phyloP scores from a whole-genome alignment of 2,888 invertebrate species.

The Pristionchus japonicus region DNA sequence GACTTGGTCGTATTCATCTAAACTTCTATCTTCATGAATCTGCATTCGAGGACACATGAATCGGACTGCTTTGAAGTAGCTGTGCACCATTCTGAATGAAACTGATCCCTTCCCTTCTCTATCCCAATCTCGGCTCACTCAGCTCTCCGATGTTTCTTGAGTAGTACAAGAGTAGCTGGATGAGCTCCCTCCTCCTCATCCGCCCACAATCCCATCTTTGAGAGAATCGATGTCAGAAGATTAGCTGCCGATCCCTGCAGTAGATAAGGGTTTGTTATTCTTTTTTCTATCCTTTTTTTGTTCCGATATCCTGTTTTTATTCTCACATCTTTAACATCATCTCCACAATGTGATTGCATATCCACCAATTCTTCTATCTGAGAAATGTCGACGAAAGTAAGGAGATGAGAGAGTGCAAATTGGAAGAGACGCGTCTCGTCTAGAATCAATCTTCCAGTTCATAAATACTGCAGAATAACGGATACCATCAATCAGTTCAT shows the following conservation, averaged over 20 bases:
- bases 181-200: conserved; percentile 24
- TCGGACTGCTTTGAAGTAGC: conserved; percentile 28
- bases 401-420: conserved; percentile 18
- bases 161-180: not conserved
- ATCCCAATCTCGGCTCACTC: not conserved
- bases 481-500: conserved; percentile 16
- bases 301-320: too few species aligned
- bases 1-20: conserved; percentile 29
- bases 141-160: conserved; percentile 14
- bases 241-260: not conserved
- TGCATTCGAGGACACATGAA: conserved; percentile 19
- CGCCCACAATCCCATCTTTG: conserved; percentile 7
- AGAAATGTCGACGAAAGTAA: conserved; percentile 36
- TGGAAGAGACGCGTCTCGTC: conserved; percentile 6
- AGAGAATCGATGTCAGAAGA: conserved; percentile 30
- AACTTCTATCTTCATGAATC: not conserved
- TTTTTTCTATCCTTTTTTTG: not conserved
- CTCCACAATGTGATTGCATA: conserved; percentile 10
- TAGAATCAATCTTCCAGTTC: not conserved
- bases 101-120: not conserved
- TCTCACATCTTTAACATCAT: not conserved
- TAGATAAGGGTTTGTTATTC: not conserved
- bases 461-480: too few species aligned
- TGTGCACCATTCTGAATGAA: conserved; percentile 12
- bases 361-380: conserved; percentile 41